Percentiles rank a stretch among this genome's conserved stretches.
phyloP scores from a whole-genome alignment of 2,113 vertebrate genomes.

The Balaeniceps rex region DNA sequence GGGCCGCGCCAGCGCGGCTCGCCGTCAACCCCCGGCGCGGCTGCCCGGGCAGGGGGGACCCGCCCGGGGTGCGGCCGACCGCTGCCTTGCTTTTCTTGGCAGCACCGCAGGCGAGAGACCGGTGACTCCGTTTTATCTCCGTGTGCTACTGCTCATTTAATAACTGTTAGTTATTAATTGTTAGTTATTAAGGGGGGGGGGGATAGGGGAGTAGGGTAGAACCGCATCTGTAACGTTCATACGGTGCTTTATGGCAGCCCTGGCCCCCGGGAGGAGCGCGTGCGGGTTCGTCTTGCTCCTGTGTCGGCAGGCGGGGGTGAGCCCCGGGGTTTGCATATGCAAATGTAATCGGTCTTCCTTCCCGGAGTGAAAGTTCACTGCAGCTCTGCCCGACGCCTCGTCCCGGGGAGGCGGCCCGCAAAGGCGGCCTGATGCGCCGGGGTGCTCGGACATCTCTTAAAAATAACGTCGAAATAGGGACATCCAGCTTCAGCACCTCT shows the following conservation, averaged over 20 bases:
- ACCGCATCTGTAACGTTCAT: no score
- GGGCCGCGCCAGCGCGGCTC: not conserved
- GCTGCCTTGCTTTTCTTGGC: no score
- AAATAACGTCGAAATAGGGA: accelerated
- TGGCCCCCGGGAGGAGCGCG: not conserved
- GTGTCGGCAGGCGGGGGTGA: not conserved
- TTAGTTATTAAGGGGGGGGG: no score
- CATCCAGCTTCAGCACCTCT: accelerated
- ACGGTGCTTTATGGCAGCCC: not conserved
- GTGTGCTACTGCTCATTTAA: no score
- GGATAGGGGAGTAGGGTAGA: no score
- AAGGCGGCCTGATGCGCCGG: not conserved
- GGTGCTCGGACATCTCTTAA: not conserved
- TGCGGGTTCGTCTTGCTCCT: not conserved
- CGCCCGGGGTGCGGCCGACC: not conserved
- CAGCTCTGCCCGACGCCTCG: no score
- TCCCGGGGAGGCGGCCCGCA: not conserved
- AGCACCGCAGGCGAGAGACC: no score
- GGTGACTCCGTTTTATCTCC: no score
- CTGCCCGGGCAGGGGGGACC: not conserved
- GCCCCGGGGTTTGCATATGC: not conserved
- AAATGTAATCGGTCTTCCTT: not conserved
- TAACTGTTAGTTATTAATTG: no score
- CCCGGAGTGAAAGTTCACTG: not conserved
- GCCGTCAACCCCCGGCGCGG: not conserved